Percentiles rank a stretch among this genome's conserved stretches.
phyloP scores from a whole-genome alignment of 2,888 invertebrate species.

The Oasisia sp. region DNA sequence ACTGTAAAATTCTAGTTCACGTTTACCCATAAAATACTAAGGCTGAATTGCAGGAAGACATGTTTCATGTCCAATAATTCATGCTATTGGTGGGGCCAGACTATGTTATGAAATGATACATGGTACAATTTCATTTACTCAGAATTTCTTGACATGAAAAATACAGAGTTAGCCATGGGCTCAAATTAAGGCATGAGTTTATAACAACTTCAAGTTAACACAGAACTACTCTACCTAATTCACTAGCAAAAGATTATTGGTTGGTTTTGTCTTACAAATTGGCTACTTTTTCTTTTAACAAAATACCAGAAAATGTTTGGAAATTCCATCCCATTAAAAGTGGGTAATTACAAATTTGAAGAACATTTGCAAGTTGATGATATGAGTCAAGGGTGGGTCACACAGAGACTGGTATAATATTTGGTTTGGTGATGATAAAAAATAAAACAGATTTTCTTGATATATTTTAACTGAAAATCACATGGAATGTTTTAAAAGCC shows the following conservation, averaged over 20 bases:
- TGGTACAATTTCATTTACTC: too few species aligned
- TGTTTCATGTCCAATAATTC: too few species aligned
- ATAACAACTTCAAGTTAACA: too few species aligned
- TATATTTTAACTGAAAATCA: not conserved
- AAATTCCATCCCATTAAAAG: too few species aligned
- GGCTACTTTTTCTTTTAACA: too few species aligned
- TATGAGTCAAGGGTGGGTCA: not conserved
- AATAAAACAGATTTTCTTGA: not conserved
- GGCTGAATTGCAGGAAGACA: too few species aligned
- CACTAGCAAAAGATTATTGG: not conserved
- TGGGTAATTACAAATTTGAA: not conserved
- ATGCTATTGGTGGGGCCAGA: too few species aligned
- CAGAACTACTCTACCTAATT: not conserved
- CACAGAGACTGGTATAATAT: not conserved
- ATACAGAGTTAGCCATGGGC: too few species aligned
- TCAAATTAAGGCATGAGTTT: too few species aligned
- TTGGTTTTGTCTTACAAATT: not conserved
- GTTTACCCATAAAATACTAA: not conserved
- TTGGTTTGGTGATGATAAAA: not conserved
- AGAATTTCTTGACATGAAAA: too few species aligned
- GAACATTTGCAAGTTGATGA: not conserved
- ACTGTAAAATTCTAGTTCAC: not conserved
- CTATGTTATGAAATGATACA: too few species aligned
- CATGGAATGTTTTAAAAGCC: not conserved
- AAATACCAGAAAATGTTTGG: too few species aligned